Evolutionary conservation across 2,888 invertebrate species (phyloP).

Genomic region (Eupeodes luniger): DNA sequence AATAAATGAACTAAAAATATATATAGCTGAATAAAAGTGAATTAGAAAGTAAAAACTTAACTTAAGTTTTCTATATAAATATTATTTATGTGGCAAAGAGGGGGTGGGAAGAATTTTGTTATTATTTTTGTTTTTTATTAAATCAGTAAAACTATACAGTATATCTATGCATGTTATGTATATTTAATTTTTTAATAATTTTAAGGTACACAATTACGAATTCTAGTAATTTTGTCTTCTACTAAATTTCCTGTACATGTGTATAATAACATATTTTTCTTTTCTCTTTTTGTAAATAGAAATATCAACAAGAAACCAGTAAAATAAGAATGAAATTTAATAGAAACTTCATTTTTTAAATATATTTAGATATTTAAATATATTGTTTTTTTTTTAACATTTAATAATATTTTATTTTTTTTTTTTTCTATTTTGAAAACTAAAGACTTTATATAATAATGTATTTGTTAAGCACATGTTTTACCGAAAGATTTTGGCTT

Average conservation of each 20-base stretch:
- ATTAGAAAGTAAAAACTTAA: conserved; percentile 20
- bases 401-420: conserved; percentile 28
- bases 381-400: conserved; percentile 12
- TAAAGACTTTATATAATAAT: conserved; percentile 10
- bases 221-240: conserved; percentile 15
- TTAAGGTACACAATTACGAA: conserved; percentile 65
- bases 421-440: conserved; percentile 11
- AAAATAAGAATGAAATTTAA: conserved; percentile 67
- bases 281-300: conserved; percentile 57
- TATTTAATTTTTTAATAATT: conserved; percentile 15
- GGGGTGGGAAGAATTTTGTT: conserved; percentile 57
- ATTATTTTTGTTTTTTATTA: not conserved
- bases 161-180: not conserved
- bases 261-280: conserved; percentile 36
- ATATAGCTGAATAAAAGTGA: conserved; percentile 9
- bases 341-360: conserved; percentile 56
- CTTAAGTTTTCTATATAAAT: not conserved
- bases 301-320: conserved; percentile 71
- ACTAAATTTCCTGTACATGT: conserved; percentile 55
- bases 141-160: conserved; percentile 25
- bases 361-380: conserved; percentile 6
- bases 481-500: conserved; percentile 30
- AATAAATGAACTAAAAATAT: conserved; percentile 27
- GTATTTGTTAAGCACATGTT: conserved; percentile 42
- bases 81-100: conserved; percentile 42